Base-by-base conservation (phyloP, 2,888 invertebrate genomes). In the Hecatera dysodea region DNA sequence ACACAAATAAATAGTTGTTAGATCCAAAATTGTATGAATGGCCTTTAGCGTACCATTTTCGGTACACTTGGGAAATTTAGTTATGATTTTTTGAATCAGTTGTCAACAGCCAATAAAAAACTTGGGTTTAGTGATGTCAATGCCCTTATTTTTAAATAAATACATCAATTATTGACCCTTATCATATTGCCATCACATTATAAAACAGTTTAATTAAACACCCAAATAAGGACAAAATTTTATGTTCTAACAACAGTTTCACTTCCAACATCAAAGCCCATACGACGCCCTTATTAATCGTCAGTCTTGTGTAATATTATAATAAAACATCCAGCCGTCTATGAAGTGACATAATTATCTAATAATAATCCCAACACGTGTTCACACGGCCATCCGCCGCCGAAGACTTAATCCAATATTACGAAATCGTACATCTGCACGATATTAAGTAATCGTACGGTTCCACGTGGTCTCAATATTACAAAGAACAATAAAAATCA, bases 401-500 rank as follows among this genome's bases (percentile, higher is more conserved):
- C n/a, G 75, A 81, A 82, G 82, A 81, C 82, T 83, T 89, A 90
- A 89, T 91, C 88, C 87, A 85, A 88, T 91, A 90, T 91, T 88
- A 90, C 85, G 88, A 92, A 93, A 91, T 89, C 89, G 83, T 88
- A 90, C 91, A 92, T 92, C 90, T 92, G 92, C 88, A 81, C 61
- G 73, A 76, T 78, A 81, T 73, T 64, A 86, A 78, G 78, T 70
- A 81, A 81, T 76, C 71, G 50, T 65, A 15, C 15, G 39, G 53
- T 57, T 33, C 59, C 89, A 89, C 81, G 85, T 88, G 90, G 80
- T 75, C 67, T 79, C 70, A 52, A 71, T 52, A 77, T 83, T 82
- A 85, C 68, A 73, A 87, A 88, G 87, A 91, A 90, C 84, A 89
- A 91, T 92, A 90, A 90, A 90, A 92, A 87, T 83, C 69, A 83